Evolutionary conservation across 2,888 invertebrate genomes (phyloP).

Genomic region (Epicampocera succincta): DNA sequence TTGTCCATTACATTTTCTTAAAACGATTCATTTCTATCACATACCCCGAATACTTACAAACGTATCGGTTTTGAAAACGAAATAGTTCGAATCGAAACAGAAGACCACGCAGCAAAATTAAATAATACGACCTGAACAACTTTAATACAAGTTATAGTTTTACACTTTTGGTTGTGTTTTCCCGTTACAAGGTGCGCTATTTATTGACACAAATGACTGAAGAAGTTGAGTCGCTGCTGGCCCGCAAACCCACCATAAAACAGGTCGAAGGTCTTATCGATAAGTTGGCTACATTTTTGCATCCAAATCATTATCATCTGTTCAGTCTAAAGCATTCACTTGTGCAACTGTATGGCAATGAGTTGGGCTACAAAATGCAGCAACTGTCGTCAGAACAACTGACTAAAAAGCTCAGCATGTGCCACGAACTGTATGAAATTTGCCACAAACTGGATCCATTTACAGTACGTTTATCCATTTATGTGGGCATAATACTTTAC

Average conservation of each 20-base stretch:
- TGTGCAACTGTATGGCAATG: conserved; percentile 89
- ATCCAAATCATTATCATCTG: conserved; percentile 92
- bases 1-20: no score
- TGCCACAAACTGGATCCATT: conserved; percentile 87
- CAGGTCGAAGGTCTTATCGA: conserved; percentile 86
- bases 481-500: conserved; percentile 89
- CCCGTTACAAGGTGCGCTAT: conserved; percentile 80
- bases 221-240: conserved; percentile 87
- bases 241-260: conserved; percentile 83
- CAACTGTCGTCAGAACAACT: conserved; percentile 84
- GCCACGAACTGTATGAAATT: conserved; percentile 85
- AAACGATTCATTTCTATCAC: no score
- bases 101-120: no score
- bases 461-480: conserved; percentile 88
- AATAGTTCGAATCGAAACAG: no score
- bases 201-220: conserved; percentile 88
- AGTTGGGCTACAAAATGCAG: conserved; percentile 83
- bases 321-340: conserved; percentile 91
- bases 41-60: no score
- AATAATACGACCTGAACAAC: no score
- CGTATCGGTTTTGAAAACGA: no score
- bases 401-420: conserved; percentile 86
- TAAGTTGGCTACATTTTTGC: conserved; percentile 88
- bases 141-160: not conserved
- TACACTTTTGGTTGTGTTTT: not conserved